Evolutionary conservation across 2,888 invertebrate species (phyloP), one percentile per base, ranked within the genome.

Genomic region (Eilema sororculum): DNA sequence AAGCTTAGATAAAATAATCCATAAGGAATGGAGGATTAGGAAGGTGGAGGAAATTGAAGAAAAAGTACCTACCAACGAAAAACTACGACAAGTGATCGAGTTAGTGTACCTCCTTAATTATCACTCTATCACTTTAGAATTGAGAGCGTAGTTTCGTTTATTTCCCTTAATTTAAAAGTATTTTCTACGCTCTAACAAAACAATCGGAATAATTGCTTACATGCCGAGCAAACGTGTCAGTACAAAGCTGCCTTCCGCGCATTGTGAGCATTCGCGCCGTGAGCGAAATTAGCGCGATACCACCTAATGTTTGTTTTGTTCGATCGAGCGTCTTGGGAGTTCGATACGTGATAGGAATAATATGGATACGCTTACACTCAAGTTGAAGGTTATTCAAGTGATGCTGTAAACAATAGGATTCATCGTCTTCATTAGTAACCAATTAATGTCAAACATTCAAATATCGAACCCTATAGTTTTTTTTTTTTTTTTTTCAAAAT

Each of bases 321-420:
- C 83, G 80, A 87, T 85, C 80, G 78, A 82, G 79, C 91, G 78
- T 87, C 91, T 87, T 89, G 92, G 90, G 93, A 83, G 91, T 92
- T 90, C 79, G 76, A 78, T 81, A 78, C 56, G 16, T 74, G 76
- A 63, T 74, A 63, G 76, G 59, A 77, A 76, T 81, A 79, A 65
- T 67, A 61, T 83, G 80, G 83, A 82, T 60, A 72, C 24, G 63
- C 41, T 41, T 57, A 10, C 13, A 37, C 61, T 60, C 5, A 10
- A n/a, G 4, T 10, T 33, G 25, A 37, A 52, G 52, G 2, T 22
- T 10, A 10, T 62, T 9, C 3, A 8, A 5, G 3, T 33, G 30
- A 8, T 6, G 30, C 30, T 33, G 30, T 8, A 33, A 33, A 0
- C 4, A 8, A 6, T 37, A 37, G 1, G 1, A 37, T 37, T 0